Base-by-base conservation (phyloP, 1,140 invertebrate species). In the Camponotus floridanus region DNA sequence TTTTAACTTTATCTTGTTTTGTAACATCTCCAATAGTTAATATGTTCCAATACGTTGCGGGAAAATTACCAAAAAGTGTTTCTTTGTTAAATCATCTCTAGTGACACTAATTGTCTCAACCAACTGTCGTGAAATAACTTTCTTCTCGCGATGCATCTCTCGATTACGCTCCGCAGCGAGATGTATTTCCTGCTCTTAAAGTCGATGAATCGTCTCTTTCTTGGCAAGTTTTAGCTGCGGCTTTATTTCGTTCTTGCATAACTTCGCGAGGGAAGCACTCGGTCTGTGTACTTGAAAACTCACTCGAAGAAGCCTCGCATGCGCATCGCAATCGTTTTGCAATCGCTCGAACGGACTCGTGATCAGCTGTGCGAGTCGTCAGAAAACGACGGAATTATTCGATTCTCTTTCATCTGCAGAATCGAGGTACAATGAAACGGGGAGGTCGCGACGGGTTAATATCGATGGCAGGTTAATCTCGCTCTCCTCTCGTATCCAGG, bases 161-260 rank as follows among this genome's bases (percentile, higher is more conserved):
- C 62, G 18, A 85, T 76, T 51, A 73, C 39, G 21, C 21, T n/a
- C 21, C 2, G 39, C 39, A 39, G 11, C 31, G n/a, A 18, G 26
- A 70, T 36, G 21, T 6, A 15, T 39, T 21, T 42, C 5, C 33
- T n/a, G 64, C 26, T 59, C 51, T 61, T 7, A 5, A 55, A 61
- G 65, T 70, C 55, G 67, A 64, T 76, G 36, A 89, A 78, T 89
- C 57, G 64, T 51, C 81, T 88, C 78, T 80, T 74, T 80, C 86
- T 87, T 90, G 88, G 88, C 88, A 87, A 45, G 33, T 62, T 11
- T 9, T 21, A 18, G 26, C 65, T 6, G 21, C 61, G 33, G 76
- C 33, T 89, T 79, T 90, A 87, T 87, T 89, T 89, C 33, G 55
- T 87, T 74, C 76, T 90, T 89, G 45, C 80, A 81, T 90, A 90